Evolutionary conservation across 1,140 invertebrate genomes (phyloP), one percentile per base, ranked within the genome.

Genomic region (Anoplophora glabripennis): DNA sequence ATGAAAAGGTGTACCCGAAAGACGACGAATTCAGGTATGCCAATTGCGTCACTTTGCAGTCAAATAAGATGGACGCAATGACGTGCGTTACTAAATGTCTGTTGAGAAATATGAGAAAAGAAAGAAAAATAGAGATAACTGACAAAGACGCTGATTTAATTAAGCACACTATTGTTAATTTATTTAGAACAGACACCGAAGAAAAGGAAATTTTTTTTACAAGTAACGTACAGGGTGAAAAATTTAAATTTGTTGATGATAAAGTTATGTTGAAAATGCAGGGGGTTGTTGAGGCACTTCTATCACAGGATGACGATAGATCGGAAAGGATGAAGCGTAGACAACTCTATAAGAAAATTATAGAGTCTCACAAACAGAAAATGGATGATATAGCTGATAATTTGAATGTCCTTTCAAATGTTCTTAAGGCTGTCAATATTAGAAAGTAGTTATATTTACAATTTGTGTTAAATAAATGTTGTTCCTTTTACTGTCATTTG

Each of bases 1-100:
- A n/a, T 12, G n/a, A 34, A 36, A 53, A 5, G 33, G 59, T 65
- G 14, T 46, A 44, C 9, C 52, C 63, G 1, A 65, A 61, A 62
- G 41, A 44, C 4, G 59, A 57, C 7, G 63, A 41, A 18, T 41
- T 61, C 17, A 18, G 64, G 21, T 66, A 62, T 33, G 53, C 57
- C 5, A 54, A 66, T 10, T 56, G 53, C 18, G 36, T 62, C 14
- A 57, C 53, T 3, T 15, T 66, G 10, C 9, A 56, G 1, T 59
- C 57, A 54, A 53, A 36, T 41, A 46, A 52, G 53, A 34, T 62
- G 15, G 21, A 34, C 1, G 38, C 17, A 9, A 54, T 54, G 52
- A 10, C 14, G 10, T 14, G n/a, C 2, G 18, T 33, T 0, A 33
- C 52, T 11, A 14, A 28, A 12, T n/a, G 10, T 11, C n/a, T 8